These are phyloP conservation scores for Scytalopus superciliaris DNA, from an alignment of 2,113 vertebrate species.

Conservation along the genomic window DNA sequence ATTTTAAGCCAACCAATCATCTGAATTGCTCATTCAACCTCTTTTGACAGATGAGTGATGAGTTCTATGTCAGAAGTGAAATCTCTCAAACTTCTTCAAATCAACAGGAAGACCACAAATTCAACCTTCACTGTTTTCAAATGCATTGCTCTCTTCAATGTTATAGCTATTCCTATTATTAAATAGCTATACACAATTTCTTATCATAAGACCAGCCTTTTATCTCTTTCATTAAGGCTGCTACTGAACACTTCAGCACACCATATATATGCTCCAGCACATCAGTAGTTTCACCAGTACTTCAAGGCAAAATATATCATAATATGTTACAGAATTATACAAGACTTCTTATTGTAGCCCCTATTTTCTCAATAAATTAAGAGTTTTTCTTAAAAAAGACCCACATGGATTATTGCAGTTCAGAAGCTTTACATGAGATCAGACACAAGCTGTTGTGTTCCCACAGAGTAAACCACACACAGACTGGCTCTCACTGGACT, in stretches of 20 bases:
- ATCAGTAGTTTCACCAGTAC: background rate
- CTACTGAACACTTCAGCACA: background rate
- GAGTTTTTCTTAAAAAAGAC: rapidly evolving
- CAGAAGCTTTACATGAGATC: background rate
- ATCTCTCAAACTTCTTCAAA: slow-evolving; percentile 4
- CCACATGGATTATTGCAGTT: background rate
- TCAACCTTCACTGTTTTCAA: background rate
- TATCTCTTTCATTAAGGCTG: background rate
- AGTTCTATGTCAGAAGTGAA: slow-evolving; percentile 27
- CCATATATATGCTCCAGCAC: background rate
- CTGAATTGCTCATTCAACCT: slow-evolving; percentile 45
- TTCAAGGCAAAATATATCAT: background rate
- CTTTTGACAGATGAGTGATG: slow-evolving; percentile 40
- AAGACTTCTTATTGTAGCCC: background rate
- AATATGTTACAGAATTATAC: background rate
- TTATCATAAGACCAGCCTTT: background rate
- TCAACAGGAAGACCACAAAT: slow-evolving; percentile 27
- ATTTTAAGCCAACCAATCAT: slow-evolving; percentile 53
- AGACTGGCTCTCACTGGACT: background rate
- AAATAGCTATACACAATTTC: background rate
- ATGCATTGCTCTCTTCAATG: background rate
- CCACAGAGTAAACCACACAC: background rate
- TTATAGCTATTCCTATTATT: background rate
- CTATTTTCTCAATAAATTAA: background rate
- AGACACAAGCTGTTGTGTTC: background rate